These are phyloP conservation scores for Zygaena filipendulae DNA, from an alignment of 2,888 invertebrate species.

Conservation along the genomic window DNA sequence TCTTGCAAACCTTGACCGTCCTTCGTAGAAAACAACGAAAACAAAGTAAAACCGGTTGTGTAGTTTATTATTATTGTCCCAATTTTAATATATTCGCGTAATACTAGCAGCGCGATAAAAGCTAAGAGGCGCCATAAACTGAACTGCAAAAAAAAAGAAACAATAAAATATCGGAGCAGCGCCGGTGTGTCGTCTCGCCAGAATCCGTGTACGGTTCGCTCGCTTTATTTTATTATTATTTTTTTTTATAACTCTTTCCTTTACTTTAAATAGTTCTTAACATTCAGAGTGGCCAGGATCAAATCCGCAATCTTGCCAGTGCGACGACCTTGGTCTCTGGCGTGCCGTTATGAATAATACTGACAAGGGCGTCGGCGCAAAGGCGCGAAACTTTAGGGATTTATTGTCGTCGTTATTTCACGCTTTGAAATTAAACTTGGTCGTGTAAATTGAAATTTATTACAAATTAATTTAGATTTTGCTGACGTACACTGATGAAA, in stretches of 20 bases:
- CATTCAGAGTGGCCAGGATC: constrained; percentile 13
- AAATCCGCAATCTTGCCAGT: constrained; percentile 56
- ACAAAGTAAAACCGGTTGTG: too few species aligned
- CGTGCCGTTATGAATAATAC: constrained; percentile 42
- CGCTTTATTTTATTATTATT: constrained; percentile 8
- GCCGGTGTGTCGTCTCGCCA: not conserved
- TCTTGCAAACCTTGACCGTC: too few species aligned
- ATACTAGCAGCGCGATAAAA: constrained; percentile 8
- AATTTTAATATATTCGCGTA: too few species aligned
- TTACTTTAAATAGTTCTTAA: not conserved
- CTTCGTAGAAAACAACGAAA: too few species aligned
- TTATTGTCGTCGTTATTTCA: not conserved
- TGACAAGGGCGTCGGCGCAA: constrained; percentile 35
- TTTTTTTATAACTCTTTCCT: too few species aligned
- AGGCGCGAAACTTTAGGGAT: constrained; percentile 15
- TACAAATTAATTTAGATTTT: too few species aligned
- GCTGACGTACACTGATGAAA: not conserved
- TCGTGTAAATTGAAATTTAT: too few species aligned
- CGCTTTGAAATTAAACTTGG: too few species aligned
- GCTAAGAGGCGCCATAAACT: constrained; percentile 3
- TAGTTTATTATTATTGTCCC: too few species aligned
- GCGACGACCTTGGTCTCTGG: constrained; percentile 55
- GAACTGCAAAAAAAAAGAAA: constrained; percentile 5
- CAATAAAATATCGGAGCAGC: constrained; percentile 1
- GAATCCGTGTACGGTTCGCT: constrained; percentile 18